A percentile compares a stretch with the other conserved stretches of the same genome.
These are phyloP conservation scores for Drosophila bocki DNA, from an alignment of 1,140 invertebrate genomes.

Conservation along the genomic window DNA sequence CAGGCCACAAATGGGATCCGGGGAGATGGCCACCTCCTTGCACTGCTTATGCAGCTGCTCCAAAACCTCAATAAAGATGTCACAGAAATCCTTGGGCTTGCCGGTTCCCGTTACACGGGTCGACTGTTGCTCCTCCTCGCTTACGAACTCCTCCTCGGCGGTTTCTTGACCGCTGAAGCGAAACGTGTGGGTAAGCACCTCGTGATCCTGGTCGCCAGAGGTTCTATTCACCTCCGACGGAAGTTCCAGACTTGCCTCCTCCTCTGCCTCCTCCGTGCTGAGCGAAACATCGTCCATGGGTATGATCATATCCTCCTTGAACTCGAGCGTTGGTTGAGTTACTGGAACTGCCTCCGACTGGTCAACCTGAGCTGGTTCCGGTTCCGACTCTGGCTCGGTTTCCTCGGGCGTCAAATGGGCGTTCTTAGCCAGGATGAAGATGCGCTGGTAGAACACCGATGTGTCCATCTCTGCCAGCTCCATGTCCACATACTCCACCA, in stretches of 20 bases:
- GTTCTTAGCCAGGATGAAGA: conserved; percentile 76
- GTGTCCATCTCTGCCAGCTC: conserved; percentile 58
- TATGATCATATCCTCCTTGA: neutral
- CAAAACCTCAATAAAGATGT: conserved; percentile 39
- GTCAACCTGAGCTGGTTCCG: neutral
- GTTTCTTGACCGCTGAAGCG: conserved; percentile 29
- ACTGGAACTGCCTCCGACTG: neutral
- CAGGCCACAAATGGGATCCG: conserved; percentile 69
- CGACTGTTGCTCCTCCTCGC: neutral
- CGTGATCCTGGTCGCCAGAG: conserved; percentile 1
- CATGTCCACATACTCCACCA: conserved; percentile 67
- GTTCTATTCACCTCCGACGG: neutral
- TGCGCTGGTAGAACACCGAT: conserved; percentile 74
- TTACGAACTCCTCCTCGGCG: neutral
- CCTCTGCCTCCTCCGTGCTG: neutral
- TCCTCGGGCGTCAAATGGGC: conserved; percentile 13
- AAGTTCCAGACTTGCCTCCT: neutral
- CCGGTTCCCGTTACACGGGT: neutral
- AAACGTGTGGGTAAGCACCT: conserved; percentile 52
- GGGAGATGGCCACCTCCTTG: conserved; percentile 18
- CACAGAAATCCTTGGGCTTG: conserved; percentile 43
- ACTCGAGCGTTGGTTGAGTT: neutral
- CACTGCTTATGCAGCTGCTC: conserved; percentile 42
- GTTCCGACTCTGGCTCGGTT: neutral
- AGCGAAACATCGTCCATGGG: neutral